Evolutionary conservation across 2,797 vertebrate species (phyloP), one percentile per base, ranked within the genome.

Genomic region (Lithobates sylvaticus): DNA sequence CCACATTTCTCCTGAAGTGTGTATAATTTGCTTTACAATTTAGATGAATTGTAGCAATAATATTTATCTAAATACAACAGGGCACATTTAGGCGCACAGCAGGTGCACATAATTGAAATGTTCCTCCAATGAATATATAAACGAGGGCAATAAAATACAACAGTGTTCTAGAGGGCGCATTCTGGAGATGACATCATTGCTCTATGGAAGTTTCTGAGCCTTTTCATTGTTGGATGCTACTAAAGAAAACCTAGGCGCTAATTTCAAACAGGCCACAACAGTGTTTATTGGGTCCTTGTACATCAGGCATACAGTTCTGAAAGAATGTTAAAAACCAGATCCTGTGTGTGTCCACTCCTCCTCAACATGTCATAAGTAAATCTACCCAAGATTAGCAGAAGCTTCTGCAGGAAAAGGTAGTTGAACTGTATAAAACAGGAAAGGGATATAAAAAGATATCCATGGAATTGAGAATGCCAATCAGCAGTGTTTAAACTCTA

Each of bases 11-110:
- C 27, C 67, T 82, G 76, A 65, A 65, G 76, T 79, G 84, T 34
- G 76, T 73, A 84, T 76, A 84, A 84, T 84, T 68, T 76, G 74
- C 75, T 65, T 85, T 61, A 79, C 76, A 72, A 78, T 79, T 85
- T 64, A 50, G 78, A 78, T 85, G 68, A 85, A 85, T 73, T 79
- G 76, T 73, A 71, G 84, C 76, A 84, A 84, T 84, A 84, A 84
- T 85, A 78, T 85, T 85, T 73, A 78, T 78, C 54, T 36, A 74
- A 73, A 71, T 78, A 85, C 84, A 85, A 78, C 76, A 54, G 76
- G 54, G 64, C 84, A 47, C 77, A 65, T 79, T 85, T 27, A 42
- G 76, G 42, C 27, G 69, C 76, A 65, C 84, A 85, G 76, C 84
- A 73, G 76, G 76, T 71, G 83, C 67, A 27, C 12, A 29, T 84